Percentiles rank a stretch among this genome's conserved stretches.
phyloP scores from a whole-genome alignment of 2,113 vertebrate species.

The Ciconia stormi region DNA sequence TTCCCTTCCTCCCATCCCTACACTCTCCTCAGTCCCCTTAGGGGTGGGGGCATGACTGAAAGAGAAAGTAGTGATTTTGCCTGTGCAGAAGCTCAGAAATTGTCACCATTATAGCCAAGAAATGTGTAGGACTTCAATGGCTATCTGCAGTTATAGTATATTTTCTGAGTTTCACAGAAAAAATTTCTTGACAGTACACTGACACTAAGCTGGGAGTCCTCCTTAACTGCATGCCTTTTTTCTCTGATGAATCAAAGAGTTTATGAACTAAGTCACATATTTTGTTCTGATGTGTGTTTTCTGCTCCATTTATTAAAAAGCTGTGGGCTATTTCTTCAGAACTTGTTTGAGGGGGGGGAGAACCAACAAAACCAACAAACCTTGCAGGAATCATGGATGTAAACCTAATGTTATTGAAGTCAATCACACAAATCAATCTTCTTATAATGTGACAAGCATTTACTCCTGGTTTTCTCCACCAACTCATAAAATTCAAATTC shows the following conservation, averaged over 20 bases:
- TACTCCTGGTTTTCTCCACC: not conserved
- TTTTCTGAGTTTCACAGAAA: not conserved
- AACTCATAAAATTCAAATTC: not conserved
- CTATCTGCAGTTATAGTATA: not conserved
- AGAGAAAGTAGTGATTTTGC: not conserved
- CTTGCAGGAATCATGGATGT: not conserved
- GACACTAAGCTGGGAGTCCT: not conserved
- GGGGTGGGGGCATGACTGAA: not conserved
- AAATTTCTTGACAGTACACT: not conserved
- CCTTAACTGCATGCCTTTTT: not conserved
- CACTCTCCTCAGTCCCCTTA: not conserved
- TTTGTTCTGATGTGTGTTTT: not conserved
- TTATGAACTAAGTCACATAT: not conserved
- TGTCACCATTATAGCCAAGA: not conserved
- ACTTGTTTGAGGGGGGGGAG: not conserved
- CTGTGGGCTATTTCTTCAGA: not conserved
- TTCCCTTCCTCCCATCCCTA: too few relatives aligned
- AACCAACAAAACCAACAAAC: not conserved
- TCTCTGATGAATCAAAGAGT: not conserved
- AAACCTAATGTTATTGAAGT: not conserved
- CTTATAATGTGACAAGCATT: not conserved
- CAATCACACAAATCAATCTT: not conserved
- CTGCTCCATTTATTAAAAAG: conserved; percentile 12
- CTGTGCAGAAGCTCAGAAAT: not conserved
- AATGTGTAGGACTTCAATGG: not conserved